Evolutionary conservation across 2,113 vertebrate species (phyloP), one percentile per base, ranked within the genome.

Genomic region (Hassar affinis): DNA sequence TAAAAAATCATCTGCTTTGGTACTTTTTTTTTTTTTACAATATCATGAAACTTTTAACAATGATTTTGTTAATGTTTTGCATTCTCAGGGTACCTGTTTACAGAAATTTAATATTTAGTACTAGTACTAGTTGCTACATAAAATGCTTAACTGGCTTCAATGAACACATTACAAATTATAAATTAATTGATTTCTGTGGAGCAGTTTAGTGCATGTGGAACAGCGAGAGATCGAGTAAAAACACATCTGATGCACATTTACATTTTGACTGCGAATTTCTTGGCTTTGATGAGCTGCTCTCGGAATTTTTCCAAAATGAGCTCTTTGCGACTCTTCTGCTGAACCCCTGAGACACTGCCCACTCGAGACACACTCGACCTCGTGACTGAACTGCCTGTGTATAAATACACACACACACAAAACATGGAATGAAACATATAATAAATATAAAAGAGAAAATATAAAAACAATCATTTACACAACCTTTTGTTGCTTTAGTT

Each of bases 251-350:
- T 27, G 10, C 6, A 47, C 1, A 54, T 94, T 91, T 89, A 98
- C 97, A 94, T 97, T 92, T 93, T 95, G 81, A 97, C 91, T 47
- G 93, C 95, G 86, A 94, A 95, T 35, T 90, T 92, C 79, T 95
- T 97, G 75, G 95, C 94, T 91, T 94, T 95, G 91, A 96, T 94
- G 81, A 96, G 91, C 77, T 96, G 93, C 82, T 97, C 95, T 87
- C 91, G 88, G 75, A 98, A 90, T 85, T 97, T 97, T 87, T 96
- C 94, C 93, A 96, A 78, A 38, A 97, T 90, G 2, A 97, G 93
- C 42, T 96, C 93, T 45, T 93, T 94, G 85, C 90, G 95, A 79
- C 92, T 94, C 84, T 93, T 95, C 79, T 92, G 94, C 81, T 95
- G 95, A 87, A 95, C 87, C 81, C 95, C 95, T 80, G 92, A 68